phyloP scores from a whole-genome alignment of 2,113 vertebrate genomes.

The Malurus elegans region DNA sequence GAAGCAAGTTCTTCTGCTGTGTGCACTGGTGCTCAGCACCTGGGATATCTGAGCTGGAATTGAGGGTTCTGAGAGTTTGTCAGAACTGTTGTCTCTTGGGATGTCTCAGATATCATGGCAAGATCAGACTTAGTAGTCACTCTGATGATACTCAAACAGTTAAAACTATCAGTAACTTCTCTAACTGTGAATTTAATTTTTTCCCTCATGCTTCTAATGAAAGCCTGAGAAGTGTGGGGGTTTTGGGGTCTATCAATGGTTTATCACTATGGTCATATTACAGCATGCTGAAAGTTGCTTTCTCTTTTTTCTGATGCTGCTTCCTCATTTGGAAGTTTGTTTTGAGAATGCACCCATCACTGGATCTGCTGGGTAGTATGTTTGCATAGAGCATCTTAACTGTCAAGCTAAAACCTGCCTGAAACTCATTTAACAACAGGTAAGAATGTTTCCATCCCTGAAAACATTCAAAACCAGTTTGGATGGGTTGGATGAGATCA shows the following conservation, averaged over 20 bases:
- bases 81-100: not conserved
- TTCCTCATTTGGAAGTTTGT: not conserved
- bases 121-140: not conserved
- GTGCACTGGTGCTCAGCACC: not conserved
- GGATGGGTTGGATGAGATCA: not conserved
- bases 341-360: not conserved
- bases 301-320: not conserved
- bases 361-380: not conserved
- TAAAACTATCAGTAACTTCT: not conserved
- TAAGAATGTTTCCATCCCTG: not conserved
- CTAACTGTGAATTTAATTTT: not conserved
- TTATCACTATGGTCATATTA: not conserved
- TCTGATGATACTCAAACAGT: not conserved
- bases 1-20: not conserved
- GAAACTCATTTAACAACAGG: not conserved
- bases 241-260: fast-evolving
- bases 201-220: not conserved
- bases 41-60: not conserved
- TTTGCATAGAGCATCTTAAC: not conserved
- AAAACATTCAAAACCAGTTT: not conserved
- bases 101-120: not conserved
- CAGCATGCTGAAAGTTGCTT: not conserved
- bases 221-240: not conserved
- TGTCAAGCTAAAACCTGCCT: not conserved
- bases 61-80: not conserved